Evolutionary conservation across 2,888 invertebrate genomes (phyloP).

Genomic region (Sarcophaga subvicina): DNA sequence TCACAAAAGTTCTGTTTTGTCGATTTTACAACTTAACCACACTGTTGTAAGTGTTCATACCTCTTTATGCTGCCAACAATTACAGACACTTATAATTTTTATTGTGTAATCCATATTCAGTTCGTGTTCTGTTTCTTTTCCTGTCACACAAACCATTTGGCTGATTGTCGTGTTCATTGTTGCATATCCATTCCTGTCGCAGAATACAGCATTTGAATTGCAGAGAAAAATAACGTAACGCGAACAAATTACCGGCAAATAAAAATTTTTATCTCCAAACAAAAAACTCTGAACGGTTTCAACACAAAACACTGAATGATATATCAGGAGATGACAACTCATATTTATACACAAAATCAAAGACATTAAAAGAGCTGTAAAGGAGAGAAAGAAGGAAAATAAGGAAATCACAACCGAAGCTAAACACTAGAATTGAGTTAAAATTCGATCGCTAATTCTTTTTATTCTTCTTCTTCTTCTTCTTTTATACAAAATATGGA

Average conservation of each 20-base stretch:
- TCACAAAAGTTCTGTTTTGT: too few species aligned
- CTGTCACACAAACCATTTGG: too few species aligned
- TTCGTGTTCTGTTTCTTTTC: slow-evolving; percentile 15
- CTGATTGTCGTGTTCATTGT: too few species aligned
- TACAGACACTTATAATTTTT: slow-evolving; percentile 16
- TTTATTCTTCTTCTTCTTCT: too few species aligned
- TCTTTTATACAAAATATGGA: not conserved
- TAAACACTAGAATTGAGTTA: slow-evolving; percentile 59
- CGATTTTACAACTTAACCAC: too few species aligned
- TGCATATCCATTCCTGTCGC: not conserved
- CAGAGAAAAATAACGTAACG: slow-evolving; percentile 32
- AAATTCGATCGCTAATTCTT: slow-evolving; percentile 25
- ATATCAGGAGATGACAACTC: slow-evolving; percentile 66
- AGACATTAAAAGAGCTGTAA: not conserved
- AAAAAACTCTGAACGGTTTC: slow-evolving; percentile 73
- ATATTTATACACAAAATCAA: slow-evolving; percentile 77
- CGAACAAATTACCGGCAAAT: slow-evolving; percentile 44
- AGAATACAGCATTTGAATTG: not conserved
- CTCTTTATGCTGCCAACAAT: slow-evolving; percentile 52
- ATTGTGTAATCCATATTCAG: slow-evolving; percentile 59
- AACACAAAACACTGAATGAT: slow-evolving; percentile 82
- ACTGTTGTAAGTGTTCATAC: slow-evolving; percentile 38
- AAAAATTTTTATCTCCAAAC: slow-evolving; percentile 39
- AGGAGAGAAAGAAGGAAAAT: not conserved
- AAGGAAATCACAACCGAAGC: slow-evolving; percentile 2